These are phyloP conservation scores for Mus musculus DNA, from an alignment of 2,113 vertebrate species.

Conservation along the genomic window DNA sequence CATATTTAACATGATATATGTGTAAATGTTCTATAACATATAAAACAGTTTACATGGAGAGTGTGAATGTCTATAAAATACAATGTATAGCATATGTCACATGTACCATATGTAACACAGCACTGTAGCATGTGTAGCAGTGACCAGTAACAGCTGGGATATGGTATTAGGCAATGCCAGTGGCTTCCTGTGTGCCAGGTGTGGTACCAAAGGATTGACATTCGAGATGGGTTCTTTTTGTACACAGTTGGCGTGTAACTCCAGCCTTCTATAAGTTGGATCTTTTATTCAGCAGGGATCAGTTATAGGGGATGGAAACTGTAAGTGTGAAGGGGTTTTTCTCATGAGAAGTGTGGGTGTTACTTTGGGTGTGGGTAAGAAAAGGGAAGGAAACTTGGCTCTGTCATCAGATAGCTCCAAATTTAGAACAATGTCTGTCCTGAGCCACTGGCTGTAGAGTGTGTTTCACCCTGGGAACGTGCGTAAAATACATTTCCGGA, in stretches of 20 bases:
- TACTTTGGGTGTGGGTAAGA: constrained; percentile 76
- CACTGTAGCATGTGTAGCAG: neutral
- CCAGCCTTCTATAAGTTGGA: constrained; percentile 13
- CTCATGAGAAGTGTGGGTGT: constrained; percentile 71
- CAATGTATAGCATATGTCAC: neutral
- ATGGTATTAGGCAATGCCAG: neutral
- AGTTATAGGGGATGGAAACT: constrained; percentile 64
- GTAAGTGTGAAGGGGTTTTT: constrained; percentile 75
- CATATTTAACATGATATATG: neutral
- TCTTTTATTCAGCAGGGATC: constrained; percentile 55
- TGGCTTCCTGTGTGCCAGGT: neutral
- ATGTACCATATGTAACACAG: neutral
- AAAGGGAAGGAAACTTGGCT: constrained; percentile 82
- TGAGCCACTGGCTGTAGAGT: constrained; percentile 65
- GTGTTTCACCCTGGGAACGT: constrained; percentile 83
- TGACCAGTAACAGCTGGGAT: neutral
- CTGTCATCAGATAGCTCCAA: constrained; percentile 80
- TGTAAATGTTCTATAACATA: neutral
- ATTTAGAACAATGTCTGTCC: constrained; percentile 83
- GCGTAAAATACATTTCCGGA: constrained; percentile 73
- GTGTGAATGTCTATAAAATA: neutral
- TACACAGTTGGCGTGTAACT: neutral
- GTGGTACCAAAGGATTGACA: neutral
- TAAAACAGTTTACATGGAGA: neutral
- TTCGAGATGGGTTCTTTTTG: neutral